phyloP scores from a whole-genome alignment of 2,888 invertebrate species.

The Steinernema carpocapsae region DNA sequence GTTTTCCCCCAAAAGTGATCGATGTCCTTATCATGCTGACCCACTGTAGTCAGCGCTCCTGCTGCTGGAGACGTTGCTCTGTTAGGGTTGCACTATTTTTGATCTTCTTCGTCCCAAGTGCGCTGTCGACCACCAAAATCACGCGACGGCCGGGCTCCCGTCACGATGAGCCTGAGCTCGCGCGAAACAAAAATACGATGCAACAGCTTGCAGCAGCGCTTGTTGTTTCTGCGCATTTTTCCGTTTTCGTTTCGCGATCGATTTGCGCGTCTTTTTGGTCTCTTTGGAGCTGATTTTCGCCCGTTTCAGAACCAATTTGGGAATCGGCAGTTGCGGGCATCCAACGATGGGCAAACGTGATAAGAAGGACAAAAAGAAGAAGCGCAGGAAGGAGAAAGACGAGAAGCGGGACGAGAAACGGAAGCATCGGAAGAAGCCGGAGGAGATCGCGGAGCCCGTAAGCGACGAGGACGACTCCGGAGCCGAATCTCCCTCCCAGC shows the following conservation, averaged over 20 bases:
- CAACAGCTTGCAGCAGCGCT: not conserved
- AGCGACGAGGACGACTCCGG: conserved; percentile 5
- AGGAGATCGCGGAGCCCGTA: conserved; percentile 14
- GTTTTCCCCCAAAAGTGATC: conserved; percentile 2
- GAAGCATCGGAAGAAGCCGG: not conserved
- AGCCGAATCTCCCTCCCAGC: conserved; percentile 10
- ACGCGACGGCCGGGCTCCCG: not conserved
- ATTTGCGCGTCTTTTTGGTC: not conserved
- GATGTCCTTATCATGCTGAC: conserved; percentile 32
- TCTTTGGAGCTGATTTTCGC: not conserved
- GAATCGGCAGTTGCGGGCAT: not conserved
- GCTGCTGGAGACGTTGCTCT: not conserved
- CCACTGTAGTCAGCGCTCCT: not conserved
- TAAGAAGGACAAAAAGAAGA: conserved; percentile 26
- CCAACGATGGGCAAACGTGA: conserved; percentile 20
- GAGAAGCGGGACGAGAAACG: not conserved
- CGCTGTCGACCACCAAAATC: not conserved
- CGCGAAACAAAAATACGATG: not conserved
- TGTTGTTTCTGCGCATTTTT: conserved; percentile 22
- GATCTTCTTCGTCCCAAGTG: conserved; percentile 2
- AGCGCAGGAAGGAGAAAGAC: conserved; percentile 18
- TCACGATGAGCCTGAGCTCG: not conserved
- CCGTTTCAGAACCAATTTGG: not conserved
- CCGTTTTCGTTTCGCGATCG: not conserved
- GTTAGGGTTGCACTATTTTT: not conserved